Base-by-base conservation (phyloP, 2,797 vertebrate species). In the Lateolabrax maculatus region DNA sequence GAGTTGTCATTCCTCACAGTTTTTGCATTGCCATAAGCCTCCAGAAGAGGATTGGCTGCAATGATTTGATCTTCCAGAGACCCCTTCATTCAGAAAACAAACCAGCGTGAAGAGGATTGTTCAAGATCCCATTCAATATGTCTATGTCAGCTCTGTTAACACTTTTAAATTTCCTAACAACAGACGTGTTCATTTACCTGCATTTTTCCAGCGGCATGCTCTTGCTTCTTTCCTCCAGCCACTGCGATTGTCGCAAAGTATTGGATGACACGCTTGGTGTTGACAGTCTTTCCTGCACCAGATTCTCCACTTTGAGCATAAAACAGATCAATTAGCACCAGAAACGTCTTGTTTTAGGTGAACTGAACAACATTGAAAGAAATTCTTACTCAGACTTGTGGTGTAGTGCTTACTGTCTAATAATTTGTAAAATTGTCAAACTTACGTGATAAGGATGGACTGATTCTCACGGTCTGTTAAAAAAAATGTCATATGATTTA, bases 1-100 rank as follows among this genome's bases (percentile, higher is more conserved):
- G 97, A 98, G 91, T 98, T 98, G 95, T 97, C 97, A 5, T 98
- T 98, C 89, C 97, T 98, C 93, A 98, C 96, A 0, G 97, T 97
- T 85, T 98, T 98, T 90, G 97, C 97, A 0, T 97, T 98, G 72
- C 97, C 96, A 75, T 97, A 98, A 46, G 97, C 96, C 85, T 97
- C 97, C 88, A 98, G 91, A 71, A 97, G 88, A 1, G 97, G 97
- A 75, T 98, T 98, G 23, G 94, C 94, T 1, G 95, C 95, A 84
- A 95, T 95, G 89, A 95, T 93, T 93, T 96, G 95, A 93, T 96
- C 94, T 53, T 97, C 95, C 89, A 96, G 94, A 0, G 96, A 97
- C 23, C 97, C 97, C 97, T 97, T 65, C 6, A 64, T 76, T 75
- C n/a, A 64, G 31, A 29, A 58, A 71, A 63, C 23, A 56, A 39